Evolutionary conservation across 2,797 vertebrate species (phyloP).

Genomic region (Betta splendens): DNA sequence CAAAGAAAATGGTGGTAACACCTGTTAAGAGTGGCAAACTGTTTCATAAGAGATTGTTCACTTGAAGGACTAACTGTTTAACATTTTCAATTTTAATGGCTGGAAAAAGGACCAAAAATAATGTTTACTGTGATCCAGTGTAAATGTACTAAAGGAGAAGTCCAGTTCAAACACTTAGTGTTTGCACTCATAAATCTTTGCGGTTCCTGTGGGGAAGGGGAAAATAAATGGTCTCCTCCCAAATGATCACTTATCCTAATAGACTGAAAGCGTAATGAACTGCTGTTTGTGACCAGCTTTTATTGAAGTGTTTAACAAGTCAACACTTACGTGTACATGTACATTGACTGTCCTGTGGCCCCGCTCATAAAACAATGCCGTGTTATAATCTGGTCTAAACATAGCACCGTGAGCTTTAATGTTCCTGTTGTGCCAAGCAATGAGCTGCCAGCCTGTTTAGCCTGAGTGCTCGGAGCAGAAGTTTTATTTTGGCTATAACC

Average conservation of each 20-base stretch:
- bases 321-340: conserved; percentile 8
- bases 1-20: no score
- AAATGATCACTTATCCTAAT: conserved; percentile 38
- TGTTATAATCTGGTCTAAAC: conserved; percentile 2
- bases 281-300: conserved; percentile 45
- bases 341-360: not conserved
- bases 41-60: no score
- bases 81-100: not conserved
- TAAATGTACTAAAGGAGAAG: not conserved
- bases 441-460: conserved; percentile 29
- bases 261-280: conserved; percentile 54
- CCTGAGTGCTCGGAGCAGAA: conserved; percentile 32
- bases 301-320: conserved; percentile 32
- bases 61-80: no score
- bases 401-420: not conserved
- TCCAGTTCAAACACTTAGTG: conserved; percentile 15
- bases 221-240: conserved; percentile 51
- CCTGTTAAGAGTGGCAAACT: no score
- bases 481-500: conserved; percentile 54
- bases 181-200: conserved; percentile 39
- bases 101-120: conserved; percentile 1
- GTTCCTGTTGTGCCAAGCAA: conserved; percentile 37
- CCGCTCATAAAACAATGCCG: not conserved
- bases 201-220: conserved; percentile 30
- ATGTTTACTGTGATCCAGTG: conserved; percentile 7